A percentile compares a stretch with the other conserved stretches of the same genome.
phyloP scores from a whole-genome alignment of 2,113 vertebrate genomes.

The Clarias magur region DNA sequence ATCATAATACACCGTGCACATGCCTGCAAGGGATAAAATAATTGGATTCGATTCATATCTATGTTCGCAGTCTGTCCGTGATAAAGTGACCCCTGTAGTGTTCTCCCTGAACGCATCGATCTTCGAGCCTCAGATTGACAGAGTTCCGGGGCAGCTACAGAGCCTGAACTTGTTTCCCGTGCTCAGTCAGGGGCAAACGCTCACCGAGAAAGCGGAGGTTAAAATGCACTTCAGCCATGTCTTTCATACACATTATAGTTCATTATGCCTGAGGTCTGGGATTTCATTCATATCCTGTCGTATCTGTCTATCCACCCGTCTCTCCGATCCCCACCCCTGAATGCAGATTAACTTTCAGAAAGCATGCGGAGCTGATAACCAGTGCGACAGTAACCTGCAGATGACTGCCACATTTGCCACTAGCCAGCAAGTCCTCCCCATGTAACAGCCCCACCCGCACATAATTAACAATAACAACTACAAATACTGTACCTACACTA shows the following conservation, averaged over 20 bases:
- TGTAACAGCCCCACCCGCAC: constrained; percentile 60
- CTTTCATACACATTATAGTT: not conserved
- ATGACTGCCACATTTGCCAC: constrained; percentile 78
- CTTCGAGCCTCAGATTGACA: constrained; percentile 56
- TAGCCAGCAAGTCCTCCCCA: constrained; percentile 68
- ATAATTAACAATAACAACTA: not conserved
- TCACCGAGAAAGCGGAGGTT: constrained; percentile 74
- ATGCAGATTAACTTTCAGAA: constrained; percentile 88
- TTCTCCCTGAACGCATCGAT: constrained; percentile 82
- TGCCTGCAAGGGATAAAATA: not conserved
- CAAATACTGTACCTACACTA: not conserved
- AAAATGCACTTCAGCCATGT: not conserved
- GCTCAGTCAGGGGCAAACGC: constrained; percentile 73
- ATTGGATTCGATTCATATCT: not conserved
- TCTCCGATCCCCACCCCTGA: not conserved
- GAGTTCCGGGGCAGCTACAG: constrained; percentile 56
- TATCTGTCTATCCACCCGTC: not conserved
- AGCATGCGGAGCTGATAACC: constrained; percentile 84
- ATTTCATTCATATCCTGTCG: not conserved
- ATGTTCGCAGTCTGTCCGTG: not conserved
- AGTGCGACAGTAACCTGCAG: constrained; percentile 89
- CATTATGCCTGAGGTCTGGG: not conserved
- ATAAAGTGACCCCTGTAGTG: constrained; percentile 43
- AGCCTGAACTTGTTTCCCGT: constrained; percentile 79
- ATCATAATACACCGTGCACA: not conserved